These are phyloP conservation scores for Rhagoletis pomonella DNA, from an alignment of 1,140 invertebrate genomes.

Conservation along the genomic window DNA sequence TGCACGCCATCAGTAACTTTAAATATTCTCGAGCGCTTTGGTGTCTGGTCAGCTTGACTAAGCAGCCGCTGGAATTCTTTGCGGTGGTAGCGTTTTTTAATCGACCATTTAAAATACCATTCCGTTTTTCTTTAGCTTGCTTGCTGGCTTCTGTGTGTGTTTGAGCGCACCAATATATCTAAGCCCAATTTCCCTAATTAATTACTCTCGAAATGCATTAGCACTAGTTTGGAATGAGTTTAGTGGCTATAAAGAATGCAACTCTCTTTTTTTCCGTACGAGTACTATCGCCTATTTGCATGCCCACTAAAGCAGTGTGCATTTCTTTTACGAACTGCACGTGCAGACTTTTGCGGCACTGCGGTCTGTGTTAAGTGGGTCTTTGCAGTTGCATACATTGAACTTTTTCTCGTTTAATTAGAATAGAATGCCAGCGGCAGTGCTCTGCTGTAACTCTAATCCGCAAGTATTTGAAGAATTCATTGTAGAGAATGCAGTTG, in stretches of 20 bases:
- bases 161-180: not conserved
- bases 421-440: not conserved
- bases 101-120: not conserved
- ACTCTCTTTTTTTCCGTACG: not conserved
- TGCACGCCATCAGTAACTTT: not conserved
- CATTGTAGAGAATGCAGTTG: not conserved
- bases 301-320: not conserved
- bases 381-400: not conserved
- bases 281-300: not conserved
- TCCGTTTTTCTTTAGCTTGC: not conserved
- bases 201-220: not conserved
- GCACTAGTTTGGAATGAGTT: not conserved
- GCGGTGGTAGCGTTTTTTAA: not conserved
- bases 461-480: not conserved
- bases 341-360: not conserved
- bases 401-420: not conserved
- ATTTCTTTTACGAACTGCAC: not conserved
- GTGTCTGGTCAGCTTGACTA: not conserved
- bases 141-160: not conserved
- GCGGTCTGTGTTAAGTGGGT: not conserved
- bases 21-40: not conserved
- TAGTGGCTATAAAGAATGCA: not conserved
- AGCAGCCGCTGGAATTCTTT: not conserved
- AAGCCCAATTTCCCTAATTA: conserved; percentile 11
- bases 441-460: not conserved